Evolutionary conservation across 2,113 vertebrate genomes (phyloP).

Genomic region (Atlantisia rogersi): DNA sequence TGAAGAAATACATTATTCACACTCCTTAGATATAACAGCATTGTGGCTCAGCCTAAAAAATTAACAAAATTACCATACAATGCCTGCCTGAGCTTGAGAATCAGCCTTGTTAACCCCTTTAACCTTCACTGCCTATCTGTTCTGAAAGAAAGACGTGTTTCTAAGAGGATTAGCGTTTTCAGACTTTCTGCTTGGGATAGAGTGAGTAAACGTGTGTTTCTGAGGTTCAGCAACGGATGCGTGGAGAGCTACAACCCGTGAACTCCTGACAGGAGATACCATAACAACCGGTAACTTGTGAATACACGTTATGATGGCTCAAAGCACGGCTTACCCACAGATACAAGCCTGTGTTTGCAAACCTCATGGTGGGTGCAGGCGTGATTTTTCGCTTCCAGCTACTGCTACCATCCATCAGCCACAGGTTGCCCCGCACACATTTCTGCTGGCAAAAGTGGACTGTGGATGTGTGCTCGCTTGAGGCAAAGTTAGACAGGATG

Average conservation of each 20-base stretch:
- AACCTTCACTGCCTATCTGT: conserved; percentile 6
- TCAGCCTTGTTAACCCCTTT: conserved; percentile 58
- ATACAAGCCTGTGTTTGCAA: background rate
- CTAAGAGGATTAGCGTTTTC: conserved; percentile 36
- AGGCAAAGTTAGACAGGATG: background rate
- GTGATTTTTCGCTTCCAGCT: background rate
- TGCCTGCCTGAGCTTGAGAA: conserved; percentile 23
- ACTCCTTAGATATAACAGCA: conserved; percentile 21
- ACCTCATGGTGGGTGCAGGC: background rate
- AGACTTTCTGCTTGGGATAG: background rate
- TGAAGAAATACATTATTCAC: conserved; percentile 70
- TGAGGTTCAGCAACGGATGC: background rate
- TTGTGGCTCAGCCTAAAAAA: conserved; percentile 56
- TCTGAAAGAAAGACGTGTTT: conserved; percentile 37
- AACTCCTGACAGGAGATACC: background rate
- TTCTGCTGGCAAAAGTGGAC: background rate
- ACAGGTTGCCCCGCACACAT: background rate
- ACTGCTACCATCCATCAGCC: background rate
- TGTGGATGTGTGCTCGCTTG: background rate
- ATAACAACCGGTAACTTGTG: background rate
- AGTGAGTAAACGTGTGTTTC: background rate
- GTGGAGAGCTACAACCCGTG: background rate
- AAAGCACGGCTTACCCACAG: background rate
- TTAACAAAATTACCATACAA: conserved; percentile 51
- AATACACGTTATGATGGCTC: background rate